Base-by-base conservation (phyloP, 2,888 invertebrate genomes). In the Taenaris catops region DNA sequence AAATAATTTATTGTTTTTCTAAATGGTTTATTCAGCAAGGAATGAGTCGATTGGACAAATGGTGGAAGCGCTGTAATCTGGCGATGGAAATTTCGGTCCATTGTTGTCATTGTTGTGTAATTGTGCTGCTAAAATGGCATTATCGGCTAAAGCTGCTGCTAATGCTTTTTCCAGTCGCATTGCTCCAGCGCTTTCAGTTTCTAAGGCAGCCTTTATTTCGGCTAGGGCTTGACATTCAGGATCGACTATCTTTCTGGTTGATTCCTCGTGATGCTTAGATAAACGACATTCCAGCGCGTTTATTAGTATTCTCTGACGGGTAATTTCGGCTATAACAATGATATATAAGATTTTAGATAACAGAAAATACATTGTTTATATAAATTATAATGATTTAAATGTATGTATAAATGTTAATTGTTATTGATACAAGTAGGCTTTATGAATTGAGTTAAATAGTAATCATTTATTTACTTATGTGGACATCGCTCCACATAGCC, bases 21-120 rank as follows among this genome's bases (percentile, higher is more conserved):
- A 17, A 11, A 8, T n/a, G n/a, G n/a, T 9, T 60, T 64, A 79
- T 29, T 84, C 80, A 28, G 81, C 80, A 38, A 86, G 61, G 42
- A 84, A 84, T 3, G 66, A 69, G 46, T 83, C 79, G 29, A 86
- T 73, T 0, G 76, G 69, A 32, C 64, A 68, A 34, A 72, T 66
- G 2, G 58, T 58, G 1, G 48, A 19, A 12, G 40, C 41, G 16
- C 51, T 36, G 8, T 54, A 43, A 1, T 53, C 47, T 17, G 53
- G 49, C 2, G 50, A 41, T 1, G 56, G 55, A 1, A 55, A 28
- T 21, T 51, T 48, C 9, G 38, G 40, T 3, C 40, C 35, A 29
- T 36, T 27, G 17, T 67, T 66, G 29, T 78, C 80, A 11, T 41
- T 48, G 2, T 49, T 47, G 34, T 70, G 64, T 2, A 76, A 24